Percentiles rank a stretch among this genome's conserved stretches.
Evolutionary conservation across 2,113 vertebrate species (phyloP).

Genomic region (Chrysochloris asiatica): DNA sequence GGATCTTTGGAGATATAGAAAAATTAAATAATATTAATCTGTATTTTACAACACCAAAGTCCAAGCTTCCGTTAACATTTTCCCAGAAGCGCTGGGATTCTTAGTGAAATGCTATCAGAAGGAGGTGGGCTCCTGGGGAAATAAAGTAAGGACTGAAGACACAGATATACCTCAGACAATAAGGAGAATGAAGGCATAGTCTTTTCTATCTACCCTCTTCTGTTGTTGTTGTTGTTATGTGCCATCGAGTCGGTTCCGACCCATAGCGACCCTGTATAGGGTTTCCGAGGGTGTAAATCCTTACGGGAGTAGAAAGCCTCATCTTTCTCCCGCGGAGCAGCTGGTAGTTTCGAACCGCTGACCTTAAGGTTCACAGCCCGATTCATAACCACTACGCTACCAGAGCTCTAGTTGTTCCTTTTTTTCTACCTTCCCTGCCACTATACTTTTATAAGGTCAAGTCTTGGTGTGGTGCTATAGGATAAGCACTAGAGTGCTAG

Average conservation of each 20-base stretch:
- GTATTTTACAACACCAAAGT: not conserved
- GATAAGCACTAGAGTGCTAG: too few relatives aligned
- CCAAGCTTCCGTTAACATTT: not conserved
- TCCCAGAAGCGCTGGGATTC: not conserved
- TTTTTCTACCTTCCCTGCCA: not conserved
- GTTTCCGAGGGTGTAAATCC: too few relatives aligned
- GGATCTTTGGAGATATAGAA: not conserved
- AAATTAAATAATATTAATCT: not conserved
- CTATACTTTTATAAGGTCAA: too few relatives aligned
- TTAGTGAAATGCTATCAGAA: not conserved
- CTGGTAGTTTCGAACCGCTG: too few relatives aligned
- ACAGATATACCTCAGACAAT: not conserved
- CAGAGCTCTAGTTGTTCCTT: fast-evolving
- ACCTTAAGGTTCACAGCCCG: too few relatives aligned
- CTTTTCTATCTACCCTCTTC: not conserved
- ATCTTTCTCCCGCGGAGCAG: too few relatives aligned
- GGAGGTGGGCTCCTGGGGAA: not conserved
- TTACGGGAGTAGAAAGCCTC: too few relatives aligned
- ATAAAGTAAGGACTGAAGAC: not conserved
- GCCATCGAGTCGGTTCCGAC: too few relatives aligned
- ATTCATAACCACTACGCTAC: too few relatives aligned
- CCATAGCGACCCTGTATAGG: too few relatives aligned
- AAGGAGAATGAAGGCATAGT: not conserved
- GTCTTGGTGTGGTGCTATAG: too few relatives aligned
- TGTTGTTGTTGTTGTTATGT: too few relatives aligned